A percentile compares a stretch with the other conserved stretches of the same genome.
These are phyloP conservation scores for Arctopsyche grandis DNA, from an alignment of 1,140 invertebrate species.

Conservation along the genomic window DNA sequence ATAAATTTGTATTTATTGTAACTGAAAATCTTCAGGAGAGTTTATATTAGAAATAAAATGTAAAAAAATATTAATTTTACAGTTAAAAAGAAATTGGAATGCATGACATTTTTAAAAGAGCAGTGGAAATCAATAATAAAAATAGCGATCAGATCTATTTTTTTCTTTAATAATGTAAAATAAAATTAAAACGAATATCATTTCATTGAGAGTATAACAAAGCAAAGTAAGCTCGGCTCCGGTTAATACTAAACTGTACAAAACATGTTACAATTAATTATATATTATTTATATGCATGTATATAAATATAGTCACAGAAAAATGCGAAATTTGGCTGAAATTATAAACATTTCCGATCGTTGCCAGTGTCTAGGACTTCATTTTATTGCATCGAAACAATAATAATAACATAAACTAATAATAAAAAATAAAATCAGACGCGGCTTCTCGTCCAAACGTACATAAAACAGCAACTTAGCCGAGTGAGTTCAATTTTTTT, in stretches of 20 bases:
- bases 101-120: neutral
- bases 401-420: neutral
- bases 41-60: constrained; percentile 17
- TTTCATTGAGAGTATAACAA: constrained; percentile 11
- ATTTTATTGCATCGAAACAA: constrained; percentile 9
- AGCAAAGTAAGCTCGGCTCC: neutral
- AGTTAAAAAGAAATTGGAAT: constrained; percentile 17
- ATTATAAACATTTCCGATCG: constrained; percentile 40
- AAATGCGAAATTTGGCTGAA: constrained; percentile 43
- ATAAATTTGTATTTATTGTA: constrained; percentile 10
- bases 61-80: constrained; percentile 18
- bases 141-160: constrained; percentile 16
- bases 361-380: constrained; percentile 34
- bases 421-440: neutral
- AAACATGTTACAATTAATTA: constrained; percentile 16
- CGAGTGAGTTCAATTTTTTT: neutral
- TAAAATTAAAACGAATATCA: constrained; percentile 23
- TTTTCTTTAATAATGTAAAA: constrained; percentile 2
- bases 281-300: neutral
- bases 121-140: neutral
- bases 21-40: neutral
- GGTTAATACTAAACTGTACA: constrained; percentile 35
- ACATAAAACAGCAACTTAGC: constrained; percentile 5
- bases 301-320: neutral
- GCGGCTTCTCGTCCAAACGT: neutral